Conservation (phyloP, 2,797 vertebrate species). For the Gallinago nigripennis region DNA sequence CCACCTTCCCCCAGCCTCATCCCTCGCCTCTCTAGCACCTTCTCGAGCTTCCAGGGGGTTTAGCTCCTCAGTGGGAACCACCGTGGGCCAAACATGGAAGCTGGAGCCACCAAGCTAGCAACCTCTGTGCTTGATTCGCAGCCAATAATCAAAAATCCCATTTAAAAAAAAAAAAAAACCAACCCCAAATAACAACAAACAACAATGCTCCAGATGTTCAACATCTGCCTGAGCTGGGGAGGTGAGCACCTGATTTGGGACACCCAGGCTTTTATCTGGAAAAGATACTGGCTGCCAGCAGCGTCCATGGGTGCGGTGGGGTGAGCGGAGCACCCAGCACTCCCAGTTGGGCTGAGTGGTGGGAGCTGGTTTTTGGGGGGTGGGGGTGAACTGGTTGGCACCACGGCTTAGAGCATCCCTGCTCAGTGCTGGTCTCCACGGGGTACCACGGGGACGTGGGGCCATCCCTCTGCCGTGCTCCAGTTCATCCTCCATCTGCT, state of each 20-base stretch:
- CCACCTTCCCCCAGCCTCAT: not conserved
- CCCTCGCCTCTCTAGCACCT: not conserved
- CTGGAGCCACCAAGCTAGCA: not conserved
- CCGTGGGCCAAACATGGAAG: not conserved
- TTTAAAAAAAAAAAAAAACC: not conserved
- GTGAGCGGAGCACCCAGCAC: not conserved
- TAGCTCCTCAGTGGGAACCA: not conserved
- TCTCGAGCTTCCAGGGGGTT: not conserved
- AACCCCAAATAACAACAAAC: not conserved
- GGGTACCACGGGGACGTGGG: not conserved
- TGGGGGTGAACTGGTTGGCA: fast-evolving
- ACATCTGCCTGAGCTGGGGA: not conserved
- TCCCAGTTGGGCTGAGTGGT: not conserved
- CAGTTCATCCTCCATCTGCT: not conserved
- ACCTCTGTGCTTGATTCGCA: not conserved
- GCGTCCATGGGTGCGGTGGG: fast-evolving
- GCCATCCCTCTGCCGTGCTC: not conserved
- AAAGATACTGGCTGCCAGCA: not conserved
- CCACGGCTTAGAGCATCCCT: fast-evolving
- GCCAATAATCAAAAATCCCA: not conserved
- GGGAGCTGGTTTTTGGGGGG: not conserved
- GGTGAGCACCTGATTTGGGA: not conserved
- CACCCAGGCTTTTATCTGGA: not conserved
- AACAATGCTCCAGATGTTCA: not conserved
- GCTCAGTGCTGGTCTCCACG: fast-evolving